Evolutionary conservation across 1,140 invertebrate genomes (phyloP), one percentile per base, ranked within the genome.

Genomic region (Nephila pilipes): DNA sequence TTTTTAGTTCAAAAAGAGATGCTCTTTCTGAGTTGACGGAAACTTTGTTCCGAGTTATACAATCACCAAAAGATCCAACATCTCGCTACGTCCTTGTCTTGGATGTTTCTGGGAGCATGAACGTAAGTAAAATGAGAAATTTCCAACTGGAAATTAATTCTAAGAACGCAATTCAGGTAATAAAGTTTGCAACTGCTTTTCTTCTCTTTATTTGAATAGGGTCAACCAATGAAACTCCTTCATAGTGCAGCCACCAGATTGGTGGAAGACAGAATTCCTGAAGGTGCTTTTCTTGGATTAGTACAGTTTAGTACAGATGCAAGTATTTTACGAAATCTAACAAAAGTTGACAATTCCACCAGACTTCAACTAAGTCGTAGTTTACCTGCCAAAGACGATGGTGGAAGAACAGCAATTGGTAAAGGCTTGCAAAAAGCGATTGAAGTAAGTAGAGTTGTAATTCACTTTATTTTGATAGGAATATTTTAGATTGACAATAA

Each of bases 21-120:
- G 80, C 81, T 29, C 3, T 85, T 16, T 85, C 46, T 22, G 94
- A 94, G 25, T 54, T 80, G 5, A 93, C 94, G 22, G 90, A 92
- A 79, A 92, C 94, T 12, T 29, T 94, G 6, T 93, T 93, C 55
- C 83, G 91, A 75, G 54, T 93, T 1, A 6, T 93, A 25, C 94
- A 94, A 46, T 93, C 94, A 8, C 80, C 69, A 57, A 92, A 90
- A 38, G 54, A 63, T 57, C 55, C 90, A n/a, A 92, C 60, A n/a
- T 93, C 93, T 6, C 32, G 87, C 16, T 94, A 60, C 46, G 91
- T 94, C 12, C 38, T 94, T 6, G 87, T 94, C 18, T 32, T 94
- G 46, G 94, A 94, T 93, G 85, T 94, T 55, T 94, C 94, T 69
- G 94, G 94, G 81, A 94, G 94, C 81, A 94, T 94, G 94, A 89